Evolutionary conservation across 2,888 invertebrate species (phyloP).

Genomic region (Linyphia triangularis): DNA sequence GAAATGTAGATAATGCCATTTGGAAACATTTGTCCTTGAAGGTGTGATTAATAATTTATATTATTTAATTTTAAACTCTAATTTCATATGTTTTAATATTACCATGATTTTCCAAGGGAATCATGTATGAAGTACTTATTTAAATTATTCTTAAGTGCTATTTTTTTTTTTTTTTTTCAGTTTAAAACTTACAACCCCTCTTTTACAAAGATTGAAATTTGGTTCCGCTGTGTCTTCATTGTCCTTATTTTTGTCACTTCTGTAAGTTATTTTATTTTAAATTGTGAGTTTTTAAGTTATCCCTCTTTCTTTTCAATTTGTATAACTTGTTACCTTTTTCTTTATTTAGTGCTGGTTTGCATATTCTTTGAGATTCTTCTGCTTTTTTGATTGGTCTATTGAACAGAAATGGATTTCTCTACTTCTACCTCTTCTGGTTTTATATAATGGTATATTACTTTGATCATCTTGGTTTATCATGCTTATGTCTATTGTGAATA

Average conservation of each 20-base stretch:
- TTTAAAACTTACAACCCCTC: conserved; percentile 97
- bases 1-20: neutral
- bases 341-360: conserved; percentile 92
- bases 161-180: conserved; percentile 83
- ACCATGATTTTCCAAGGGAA: neutral
- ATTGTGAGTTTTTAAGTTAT: neutral
- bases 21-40: neutral
- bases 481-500: neutral
- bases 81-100: neutral
- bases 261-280: conserved; percentile 84
- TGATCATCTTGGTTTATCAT: neutral
- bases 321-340: neutral
- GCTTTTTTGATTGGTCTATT: conserved; percentile 95
- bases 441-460: conserved; percentile 91
- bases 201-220: conserved; percentile 97
- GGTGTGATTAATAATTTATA: neutral
- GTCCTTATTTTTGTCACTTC: conserved; percentile 91
- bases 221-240: conserved; percentile 96
- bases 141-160: too few relatives aligned
- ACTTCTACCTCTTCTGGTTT: conserved; percentile 90
- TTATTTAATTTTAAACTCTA: neutral
- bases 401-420: conserved; percentile 98
- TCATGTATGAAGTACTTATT: too few relatives aligned
- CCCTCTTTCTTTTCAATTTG: neutral
- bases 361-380: conserved; percentile 91